Evolutionary conservation across 2,888 invertebrate genomes (phyloP).

Genomic region (Pteria penguin): DNA sequence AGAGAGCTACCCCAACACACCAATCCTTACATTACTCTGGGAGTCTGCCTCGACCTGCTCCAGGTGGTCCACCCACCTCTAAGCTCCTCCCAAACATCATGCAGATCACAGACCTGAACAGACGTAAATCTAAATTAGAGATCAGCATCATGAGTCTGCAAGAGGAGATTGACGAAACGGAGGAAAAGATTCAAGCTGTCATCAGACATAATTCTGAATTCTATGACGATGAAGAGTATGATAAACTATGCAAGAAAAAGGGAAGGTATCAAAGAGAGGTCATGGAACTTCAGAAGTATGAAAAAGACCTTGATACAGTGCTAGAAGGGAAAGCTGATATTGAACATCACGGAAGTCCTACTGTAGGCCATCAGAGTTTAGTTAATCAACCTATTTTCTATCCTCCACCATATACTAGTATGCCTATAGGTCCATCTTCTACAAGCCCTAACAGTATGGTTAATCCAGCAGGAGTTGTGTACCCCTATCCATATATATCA

Average conservation of each 20-base stretch:
- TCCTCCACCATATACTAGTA: slow-evolving; percentile 16
- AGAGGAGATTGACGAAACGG: slow-evolving; percentile 60
- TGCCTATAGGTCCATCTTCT: neutral
- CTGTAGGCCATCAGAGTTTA: slow-evolving; percentile 6
- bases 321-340: slow-evolving; percentile 23
- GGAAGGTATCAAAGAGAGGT: slow-evolving; percentile 59
- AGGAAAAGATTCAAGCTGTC: slow-evolving; percentile 52
- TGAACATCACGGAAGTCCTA: neutral
- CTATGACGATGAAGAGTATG: slow-evolving; percentile 60
- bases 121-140: slow-evolving; percentile 56
- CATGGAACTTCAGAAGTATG: slow-evolving; percentile 53
- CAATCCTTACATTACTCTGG: neutral
- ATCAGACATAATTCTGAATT: slow-evolving; percentile 60
- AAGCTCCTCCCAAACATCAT: slow-evolving; percentile 51
- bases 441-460: neutral
- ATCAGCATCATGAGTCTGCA: slow-evolving; percentile 52
- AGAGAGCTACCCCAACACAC: neutral
- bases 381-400: slow-evolving; percentile 19
- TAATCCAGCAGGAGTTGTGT: neutral
- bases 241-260: slow-evolving; percentile 54
- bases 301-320: slow-evolving; percentile 47
- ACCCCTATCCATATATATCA: neutral
- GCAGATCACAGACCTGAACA: slow-evolving; percentile 55
- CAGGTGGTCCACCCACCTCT: slow-evolving; percentile 47
- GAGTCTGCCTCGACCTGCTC: slow-evolving; percentile 25